Conservation (phyloP, 2,888 invertebrate genomes). For the Corbicula japonica region DNA sequence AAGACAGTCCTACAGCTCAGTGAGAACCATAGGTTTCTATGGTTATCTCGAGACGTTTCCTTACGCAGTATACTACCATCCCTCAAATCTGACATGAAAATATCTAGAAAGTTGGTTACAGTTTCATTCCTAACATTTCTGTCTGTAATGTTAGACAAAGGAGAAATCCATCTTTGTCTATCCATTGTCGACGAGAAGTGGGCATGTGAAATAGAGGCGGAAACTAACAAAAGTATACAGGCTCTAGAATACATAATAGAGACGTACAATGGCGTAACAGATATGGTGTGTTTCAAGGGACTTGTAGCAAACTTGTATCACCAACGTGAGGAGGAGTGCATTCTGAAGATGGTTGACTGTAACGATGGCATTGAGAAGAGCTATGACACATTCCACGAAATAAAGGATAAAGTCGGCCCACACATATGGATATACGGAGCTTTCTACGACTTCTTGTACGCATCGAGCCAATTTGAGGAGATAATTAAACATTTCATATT, state of each 20-base stretch:
- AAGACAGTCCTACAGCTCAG: background rate
- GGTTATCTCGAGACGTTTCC: background rate
- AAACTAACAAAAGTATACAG: background rate
- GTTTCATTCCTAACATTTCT: background rate
- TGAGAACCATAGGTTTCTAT: background rate
- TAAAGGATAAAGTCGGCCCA: background rate
- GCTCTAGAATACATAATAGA: background rate
- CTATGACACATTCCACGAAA: background rate
- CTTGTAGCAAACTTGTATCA: conserved; percentile 1
- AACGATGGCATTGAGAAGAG: too few species aligned
- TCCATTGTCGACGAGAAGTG: background rate
- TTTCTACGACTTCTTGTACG: background rate
- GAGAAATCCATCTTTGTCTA: background rate
- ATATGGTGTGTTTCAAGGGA: background rate
- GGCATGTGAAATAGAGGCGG: background rate
- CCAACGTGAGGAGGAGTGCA: too few species aligned
- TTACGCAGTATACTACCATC: background rate
- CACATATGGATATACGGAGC: conserved; percentile 9
- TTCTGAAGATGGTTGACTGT: too few species aligned
- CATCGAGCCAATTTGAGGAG: background rate
- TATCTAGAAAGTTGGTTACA: background rate
- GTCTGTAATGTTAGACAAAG: background rate
- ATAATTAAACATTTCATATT: background rate
- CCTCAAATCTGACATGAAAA: background rate
- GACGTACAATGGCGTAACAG: background rate